A percentile compares a stretch with the other conserved stretches of the same genome.
These are phyloP conservation scores for Ceratothoa steindachneri DNA, from an alignment of 2,888 invertebrate species.

Conservation along the genomic window DNA sequence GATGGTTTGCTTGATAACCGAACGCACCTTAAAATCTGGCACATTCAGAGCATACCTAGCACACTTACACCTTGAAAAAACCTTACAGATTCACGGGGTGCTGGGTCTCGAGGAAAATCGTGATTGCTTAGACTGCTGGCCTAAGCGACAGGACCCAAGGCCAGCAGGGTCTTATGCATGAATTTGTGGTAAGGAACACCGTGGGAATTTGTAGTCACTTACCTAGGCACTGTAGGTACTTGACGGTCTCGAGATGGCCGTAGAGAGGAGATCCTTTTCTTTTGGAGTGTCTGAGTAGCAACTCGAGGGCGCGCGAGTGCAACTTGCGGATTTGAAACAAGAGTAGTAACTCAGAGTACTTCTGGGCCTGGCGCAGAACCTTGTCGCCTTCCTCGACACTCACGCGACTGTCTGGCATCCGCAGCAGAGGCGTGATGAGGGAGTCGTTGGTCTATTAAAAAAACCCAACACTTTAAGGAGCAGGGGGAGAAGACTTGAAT, in stretches of 20 bases:
- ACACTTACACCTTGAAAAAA: too few species aligned
- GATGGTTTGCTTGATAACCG: too few species aligned
- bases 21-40: too few species aligned
- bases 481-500: not conserved
- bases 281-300: constrained; percentile 60
- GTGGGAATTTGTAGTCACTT: too few species aligned
- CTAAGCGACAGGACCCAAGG: too few species aligned
- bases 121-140: too few species aligned
- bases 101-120: too few species aligned
- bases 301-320: constrained; percentile 83
- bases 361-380: constrained; percentile 77
- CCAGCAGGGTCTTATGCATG: too few species aligned
- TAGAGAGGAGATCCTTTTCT: constrained; percentile 68
- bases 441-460: constrained; percentile 81
- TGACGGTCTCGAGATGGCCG: constrained; percentile 74
- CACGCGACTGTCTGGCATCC: constrained; percentile 78
- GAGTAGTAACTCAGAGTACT: constrained; percentile 88
- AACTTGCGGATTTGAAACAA: constrained; percentile 90
- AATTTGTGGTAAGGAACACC: too few species aligned
- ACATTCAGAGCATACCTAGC: too few species aligned
- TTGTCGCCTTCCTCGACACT: constrained; percentile 90
- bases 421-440: constrained; percentile 80
- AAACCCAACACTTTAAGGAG: not conserved
- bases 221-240: constrained; percentile 86
- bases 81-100: too few species aligned